Evolutionary conservation across 92 coral and sea anemone species (phyloP).

Genomic region (Porites lobata): DNA sequence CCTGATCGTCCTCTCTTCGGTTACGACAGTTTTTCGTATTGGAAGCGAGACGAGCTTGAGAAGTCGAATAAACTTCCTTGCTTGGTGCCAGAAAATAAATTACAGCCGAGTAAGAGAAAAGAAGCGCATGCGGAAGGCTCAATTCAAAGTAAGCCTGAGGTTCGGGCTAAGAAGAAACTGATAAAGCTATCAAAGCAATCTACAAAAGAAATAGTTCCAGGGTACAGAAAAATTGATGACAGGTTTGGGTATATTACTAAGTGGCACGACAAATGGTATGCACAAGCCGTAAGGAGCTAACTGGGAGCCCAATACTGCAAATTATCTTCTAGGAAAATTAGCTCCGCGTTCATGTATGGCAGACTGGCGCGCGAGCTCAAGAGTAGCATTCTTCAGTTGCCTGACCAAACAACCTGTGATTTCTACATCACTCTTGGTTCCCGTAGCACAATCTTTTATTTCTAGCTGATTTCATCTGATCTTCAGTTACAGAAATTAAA

Average conservation of each 20-base stretch:
- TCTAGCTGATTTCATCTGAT: no score
- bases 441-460: no score
- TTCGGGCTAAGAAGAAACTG: not conserved
- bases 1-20: constrained; percentile 71
- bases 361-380: no score
- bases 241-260: constrained; percentile 39
- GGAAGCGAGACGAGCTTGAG: constrained; percentile 77
- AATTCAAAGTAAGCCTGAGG: not conserved
- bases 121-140: not conserved
- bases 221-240: constrained; percentile 56
- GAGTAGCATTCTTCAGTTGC: no score
- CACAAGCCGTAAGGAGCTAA: constrained; percentile 18
- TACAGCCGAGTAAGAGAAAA: constrained; percentile 14
- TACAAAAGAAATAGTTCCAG: constrained; percentile 17
- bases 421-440: no score
- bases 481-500: no score
- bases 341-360: no score
- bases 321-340: no score
- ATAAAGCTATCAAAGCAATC: constrained; percentile 45
- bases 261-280: constrained; percentile 81
- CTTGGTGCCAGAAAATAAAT: constrained; percentile 17
- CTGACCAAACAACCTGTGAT: no score
- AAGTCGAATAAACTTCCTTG: constrained; percentile 37
- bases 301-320: no score
- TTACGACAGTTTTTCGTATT: constrained; percentile 69